Evolutionary conservation across 1,140 invertebrate species (phyloP).

Genomic region (Eumaeus atala): DNA sequence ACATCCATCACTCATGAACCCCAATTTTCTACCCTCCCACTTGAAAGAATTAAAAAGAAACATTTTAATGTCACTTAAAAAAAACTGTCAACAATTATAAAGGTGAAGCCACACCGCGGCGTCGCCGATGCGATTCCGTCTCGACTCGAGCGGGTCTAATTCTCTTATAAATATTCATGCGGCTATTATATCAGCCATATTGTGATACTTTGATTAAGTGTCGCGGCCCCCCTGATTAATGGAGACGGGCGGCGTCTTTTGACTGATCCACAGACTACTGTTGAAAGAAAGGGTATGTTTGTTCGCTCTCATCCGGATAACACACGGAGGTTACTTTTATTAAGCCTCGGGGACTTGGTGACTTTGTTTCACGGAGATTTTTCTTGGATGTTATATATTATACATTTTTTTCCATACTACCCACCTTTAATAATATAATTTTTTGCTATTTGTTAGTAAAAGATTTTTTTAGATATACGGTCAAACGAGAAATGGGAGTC

Average conservation of each 20-base stretch:
- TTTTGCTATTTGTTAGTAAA: too few species aligned
- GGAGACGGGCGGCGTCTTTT: slow-evolving; percentile 45
- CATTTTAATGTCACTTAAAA: slow-evolving; percentile 13
- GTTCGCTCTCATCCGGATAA: too few species aligned
- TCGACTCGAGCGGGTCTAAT: slow-evolving; percentile 44
- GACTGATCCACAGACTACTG: slow-evolving; percentile 24
- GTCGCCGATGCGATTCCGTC: slow-evolving; percentile 28
- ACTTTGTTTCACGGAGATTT: not conserved
- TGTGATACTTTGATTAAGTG: slow-evolving; percentile 69
- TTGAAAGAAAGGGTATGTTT: not conserved
- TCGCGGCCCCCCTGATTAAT: slow-evolving; percentile 57
- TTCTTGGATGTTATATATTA: not conserved
- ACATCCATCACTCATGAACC: too few species aligned
- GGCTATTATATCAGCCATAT: slow-evolving; percentile 51
- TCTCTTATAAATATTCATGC: slow-evolving; percentile 67
- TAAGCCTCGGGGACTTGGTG: too few species aligned
- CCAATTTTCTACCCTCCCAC: too few species aligned
- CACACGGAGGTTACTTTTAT: too few species aligned
- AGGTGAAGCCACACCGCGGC: slow-evolving; percentile 46
- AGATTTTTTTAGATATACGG: too few species aligned
- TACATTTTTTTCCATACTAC: not conserved
- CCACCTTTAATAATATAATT: not conserved
- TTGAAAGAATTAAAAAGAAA: not conserved
- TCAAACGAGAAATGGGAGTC: too few species aligned
- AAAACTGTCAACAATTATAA: slow-evolving; percentile 39